phyloP scores from a whole-genome alignment of 2,888 invertebrate genomes.

The Cotesia congregata region DNA sequence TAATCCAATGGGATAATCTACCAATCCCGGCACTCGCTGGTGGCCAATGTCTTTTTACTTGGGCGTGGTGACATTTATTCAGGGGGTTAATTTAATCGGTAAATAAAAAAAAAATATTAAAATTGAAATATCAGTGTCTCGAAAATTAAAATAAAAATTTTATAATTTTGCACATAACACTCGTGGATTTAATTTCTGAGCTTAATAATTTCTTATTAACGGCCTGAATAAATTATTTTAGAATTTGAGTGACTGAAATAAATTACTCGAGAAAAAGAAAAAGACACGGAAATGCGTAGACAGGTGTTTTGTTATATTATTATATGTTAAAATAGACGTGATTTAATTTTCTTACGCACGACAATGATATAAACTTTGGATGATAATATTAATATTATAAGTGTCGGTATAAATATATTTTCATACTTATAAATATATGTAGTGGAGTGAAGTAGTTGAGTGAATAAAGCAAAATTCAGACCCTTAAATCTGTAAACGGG shows the following conservation, averaged over 20 bases:
- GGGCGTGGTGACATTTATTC: constrained; percentile 44
- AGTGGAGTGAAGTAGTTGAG: constrained; percentile 28
- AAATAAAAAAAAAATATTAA: no score
- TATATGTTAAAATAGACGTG: neutral
- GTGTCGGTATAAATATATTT: no score
- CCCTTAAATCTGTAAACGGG: constrained; percentile 53
- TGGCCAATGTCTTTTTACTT: constrained; percentile 52
- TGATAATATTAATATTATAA: no score
- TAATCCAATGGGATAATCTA: constrained; percentile 70
- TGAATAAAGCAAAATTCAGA: constrained; percentile 25
- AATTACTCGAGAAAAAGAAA: neutral
- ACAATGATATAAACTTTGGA: neutral
- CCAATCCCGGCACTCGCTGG: constrained; percentile 60
- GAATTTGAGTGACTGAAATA: neutral
- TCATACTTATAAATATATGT: neutral
- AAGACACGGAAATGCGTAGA: neutral
- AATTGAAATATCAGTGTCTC: no score
- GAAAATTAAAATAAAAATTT: no score
- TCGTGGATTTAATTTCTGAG: neutral
- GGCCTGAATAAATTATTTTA: neutral
- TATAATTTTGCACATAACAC: no score
- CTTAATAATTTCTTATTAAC: neutral
- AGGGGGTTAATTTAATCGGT: no score
- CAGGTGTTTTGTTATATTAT: constrained; percentile 16
- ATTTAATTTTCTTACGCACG: neutral